Evolutionary conservation across 2,113 vertebrate species (phyloP).

Genomic region (Cryptotis parvus): DNA sequence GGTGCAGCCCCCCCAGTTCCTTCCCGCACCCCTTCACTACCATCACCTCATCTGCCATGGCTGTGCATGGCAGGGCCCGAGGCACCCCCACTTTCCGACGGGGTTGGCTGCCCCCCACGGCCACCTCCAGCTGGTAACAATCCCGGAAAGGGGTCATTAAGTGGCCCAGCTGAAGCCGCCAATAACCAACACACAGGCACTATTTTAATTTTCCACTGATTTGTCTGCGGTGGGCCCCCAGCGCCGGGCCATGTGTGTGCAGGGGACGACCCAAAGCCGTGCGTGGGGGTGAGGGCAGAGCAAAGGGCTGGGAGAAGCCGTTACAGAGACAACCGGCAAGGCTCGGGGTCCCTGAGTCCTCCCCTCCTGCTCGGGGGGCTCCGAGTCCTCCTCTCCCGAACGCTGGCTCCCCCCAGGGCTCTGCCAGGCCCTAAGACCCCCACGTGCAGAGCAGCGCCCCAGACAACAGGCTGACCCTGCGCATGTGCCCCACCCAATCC

Average conservation of each 20-base stretch:
- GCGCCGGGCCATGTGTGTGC: conserved; percentile 9
- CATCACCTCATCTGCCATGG: no score
- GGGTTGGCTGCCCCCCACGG: conserved; percentile 3
- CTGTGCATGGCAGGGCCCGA: background rate
- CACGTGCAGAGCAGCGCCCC: no score
- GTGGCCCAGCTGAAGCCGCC: conserved; percentile 56
- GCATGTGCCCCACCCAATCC: background rate
- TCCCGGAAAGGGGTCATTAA: conserved; percentile 71
- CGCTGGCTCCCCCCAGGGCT: background rate
- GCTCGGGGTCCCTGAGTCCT: background rate
- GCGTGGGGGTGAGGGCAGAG: background rate
- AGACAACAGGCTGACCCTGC: background rate
- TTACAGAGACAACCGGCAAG: fast-evolving
- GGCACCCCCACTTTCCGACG: background rate
- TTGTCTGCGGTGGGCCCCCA: conserved; percentile 74
- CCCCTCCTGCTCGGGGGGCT: no score
- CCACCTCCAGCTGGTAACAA: conserved; percentile 79
- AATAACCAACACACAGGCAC: conserved; percentile 41
- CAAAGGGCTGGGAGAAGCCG: background rate
- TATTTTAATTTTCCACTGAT: conserved; percentile 83
- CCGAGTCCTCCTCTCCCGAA: background rate
- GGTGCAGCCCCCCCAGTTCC: background rate
- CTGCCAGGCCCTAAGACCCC: background rate
- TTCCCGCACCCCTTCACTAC: no score
- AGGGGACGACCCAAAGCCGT: background rate